Conservation (phyloP, 2,888 invertebrate genomes). For the Pseudanteris insignis region DNA sequence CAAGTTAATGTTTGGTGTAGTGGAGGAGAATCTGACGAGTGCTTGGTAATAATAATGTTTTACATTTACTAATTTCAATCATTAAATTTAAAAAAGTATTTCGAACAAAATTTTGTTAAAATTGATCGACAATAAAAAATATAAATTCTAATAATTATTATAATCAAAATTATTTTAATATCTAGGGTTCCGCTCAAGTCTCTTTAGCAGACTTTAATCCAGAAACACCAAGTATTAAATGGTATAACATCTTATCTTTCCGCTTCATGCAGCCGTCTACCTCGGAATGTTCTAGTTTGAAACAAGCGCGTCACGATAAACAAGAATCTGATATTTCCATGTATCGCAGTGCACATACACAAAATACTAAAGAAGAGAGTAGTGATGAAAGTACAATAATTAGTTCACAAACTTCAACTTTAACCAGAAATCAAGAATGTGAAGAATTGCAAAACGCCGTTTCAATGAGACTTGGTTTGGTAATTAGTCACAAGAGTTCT, state of each 20-base stretch:
- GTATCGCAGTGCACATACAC: conserved; percentile 56
- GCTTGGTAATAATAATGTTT: conserved; percentile 77
- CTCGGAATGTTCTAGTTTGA: conserved; percentile 57
- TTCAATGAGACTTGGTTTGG: conserved; percentile 69
- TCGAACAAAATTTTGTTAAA: no score
- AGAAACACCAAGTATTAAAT: conserved; percentile 82
- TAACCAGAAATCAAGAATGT: conserved; percentile 83
- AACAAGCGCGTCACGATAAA: conserved; percentile 62
- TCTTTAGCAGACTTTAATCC: conserved; percentile 94
- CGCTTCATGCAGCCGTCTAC: conserved; percentile 75
- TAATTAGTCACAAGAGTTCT: conserved; percentile 66
- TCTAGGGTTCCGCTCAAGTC: conserved; percentile 95
- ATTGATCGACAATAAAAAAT: no score
- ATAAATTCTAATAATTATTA: no score
- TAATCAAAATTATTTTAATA: background rate
- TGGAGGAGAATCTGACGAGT: conserved; percentile 77
- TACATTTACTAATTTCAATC: background rate
- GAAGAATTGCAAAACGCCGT: conserved; percentile 68
- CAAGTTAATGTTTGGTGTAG: conserved; percentile 89
- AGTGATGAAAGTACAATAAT: conserved; percentile 97
- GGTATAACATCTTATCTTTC: conserved; percentile 94
- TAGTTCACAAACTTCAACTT: conserved; percentile 94
- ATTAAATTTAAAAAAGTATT: no score
- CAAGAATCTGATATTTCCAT: conserved; percentile 69
- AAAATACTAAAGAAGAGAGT: conserved; percentile 81